A percentile compares a stretch with the other conserved stretches of the same genome.
Evolutionary conservation across 2,888 invertebrate genomes (phyloP).

Genomic region (Chirona hameri): DNA sequence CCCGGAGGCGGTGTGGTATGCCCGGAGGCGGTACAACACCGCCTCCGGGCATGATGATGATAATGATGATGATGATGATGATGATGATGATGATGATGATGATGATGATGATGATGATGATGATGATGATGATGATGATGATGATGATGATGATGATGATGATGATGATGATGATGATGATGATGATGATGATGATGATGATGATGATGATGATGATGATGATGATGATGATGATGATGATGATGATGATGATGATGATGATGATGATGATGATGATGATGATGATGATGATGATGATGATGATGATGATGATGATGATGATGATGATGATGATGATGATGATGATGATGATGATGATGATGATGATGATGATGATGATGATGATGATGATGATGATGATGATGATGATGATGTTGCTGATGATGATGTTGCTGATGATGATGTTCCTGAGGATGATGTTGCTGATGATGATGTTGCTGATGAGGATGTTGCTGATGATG

Average conservation of each 20-base stretch:
- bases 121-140: not conserved
- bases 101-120: slow-evolving; percentile 12
- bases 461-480: too few species aligned
- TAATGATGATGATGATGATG: not conserved
- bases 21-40: too few species aligned
- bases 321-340: slow-evolving; percentile 2
- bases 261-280: not conserved
- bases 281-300: not conserved
- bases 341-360: not conserved
- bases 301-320: slow-evolving; percentile 13
- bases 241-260: not conserved
- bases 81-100: slow-evolving; percentile 3
- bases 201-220: not conserved
- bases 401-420: too few species aligned
- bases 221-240: not conserved
- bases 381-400: not conserved
- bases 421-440: too few species aligned
- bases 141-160: not conserved
- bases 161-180: slow-evolving; percentile 1
- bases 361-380: not conserved
- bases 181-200: too few species aligned
- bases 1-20: too few species aligned
- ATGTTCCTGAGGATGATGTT: too few species aligned
- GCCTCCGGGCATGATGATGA: not conserved
- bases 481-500: too few species aligned